Evolutionary conservation across 2,888 invertebrate genomes (phyloP), one percentile per base, ranked within the genome.

Genomic region (Dilophus febrilis): DNA sequence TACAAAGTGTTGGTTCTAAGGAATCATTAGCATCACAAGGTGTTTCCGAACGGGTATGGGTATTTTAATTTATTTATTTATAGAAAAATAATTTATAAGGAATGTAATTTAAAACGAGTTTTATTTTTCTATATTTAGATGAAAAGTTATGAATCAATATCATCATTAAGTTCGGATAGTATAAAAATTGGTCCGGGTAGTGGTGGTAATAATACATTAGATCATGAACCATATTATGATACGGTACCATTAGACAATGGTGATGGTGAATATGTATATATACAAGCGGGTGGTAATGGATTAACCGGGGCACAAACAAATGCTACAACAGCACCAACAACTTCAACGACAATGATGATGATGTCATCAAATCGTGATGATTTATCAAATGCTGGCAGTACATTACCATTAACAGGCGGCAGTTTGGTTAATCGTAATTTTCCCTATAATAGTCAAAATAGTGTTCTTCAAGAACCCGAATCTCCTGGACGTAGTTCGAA

Each of bases 401-500:
- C 77, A 16, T 53, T 76, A 50, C 72, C 63, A 46, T 64, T 67
- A 46, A 36, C 36, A 28, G 36, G 28, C 17, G 28, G 28, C 28
- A 28, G 17, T 12, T 12, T 12, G 10, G 28, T 28, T 10, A 17
- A 14, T 2, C 17, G 28, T 7, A 29, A 13, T 29, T 16, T 28
- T 12, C 12, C 28, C 3, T 18, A 27, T 6, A 33, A 28, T 12
- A 56, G 53, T 43, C 61, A 64, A 49, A 56, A 58, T 39, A 62
- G 59, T 47, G 61, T 58, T 2, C 19, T 31, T 31, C 65, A 66
- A 47, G 77, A 76, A 47, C 81, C 81, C 18, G 82, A 83, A 61
- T 82, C 82, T 28, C 83, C 83, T 40, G 77, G 81, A 51, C 71
- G 71, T 51, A 77, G 79, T 48, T 82, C 85, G 46, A 87, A 88